Base-by-base conservation (phyloP, 1,140 invertebrate species). In the Lepidotrigona ventralis region DNA sequence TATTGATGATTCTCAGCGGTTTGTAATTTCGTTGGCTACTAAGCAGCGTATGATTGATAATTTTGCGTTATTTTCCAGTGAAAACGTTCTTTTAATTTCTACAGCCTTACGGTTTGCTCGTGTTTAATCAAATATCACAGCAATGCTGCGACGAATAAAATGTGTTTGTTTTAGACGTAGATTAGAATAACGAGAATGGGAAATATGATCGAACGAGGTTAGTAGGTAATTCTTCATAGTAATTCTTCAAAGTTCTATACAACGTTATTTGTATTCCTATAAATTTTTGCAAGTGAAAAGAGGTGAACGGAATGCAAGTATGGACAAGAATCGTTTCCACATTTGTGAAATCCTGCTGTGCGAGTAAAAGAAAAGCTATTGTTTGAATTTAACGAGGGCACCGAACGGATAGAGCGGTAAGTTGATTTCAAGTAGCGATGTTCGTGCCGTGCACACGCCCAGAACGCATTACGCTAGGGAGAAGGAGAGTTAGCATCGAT, bases 401-500 rank as follows among this genome's bases (percentile, higher is more conserved):
- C 8, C 54, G 64, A 56, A 77, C 46, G 66, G 39, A 79, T 64
- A 80, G 23, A 73, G 60, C 53, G 54, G 39, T 74, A 66, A 51
- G 70, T 64, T 69, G 76, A 26, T 77, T 86, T 58, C 39, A 51
- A 64, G 46, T 86, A 84, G 72, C 81, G 54, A 80, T 80, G 70
- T 70, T 60, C 63, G 46, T 64, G 51, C 70, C 46, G 60, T 64
- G 84, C 85, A 80, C 85, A 79, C 80, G 39, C 64, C 71, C 64
- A 60, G 74, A 83, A 83, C 46, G 58, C 70, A 79, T 82, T n/a
- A 73, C 64, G 53, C 23, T 77, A 6, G 68, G 33, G 46, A 70
- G 85, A 74, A 87, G 75, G 70, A 86, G 56, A 83, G 80, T 86
- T 83, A 86, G 74, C 86, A 87, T 87, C 79, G 86, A 83, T 86